A percentile compares a stretch with the other conserved stretches of the same genome.
phyloP scores from a whole-genome alignment of 1,140 invertebrate species.

The Holcopasites calliopsidis region DNA sequence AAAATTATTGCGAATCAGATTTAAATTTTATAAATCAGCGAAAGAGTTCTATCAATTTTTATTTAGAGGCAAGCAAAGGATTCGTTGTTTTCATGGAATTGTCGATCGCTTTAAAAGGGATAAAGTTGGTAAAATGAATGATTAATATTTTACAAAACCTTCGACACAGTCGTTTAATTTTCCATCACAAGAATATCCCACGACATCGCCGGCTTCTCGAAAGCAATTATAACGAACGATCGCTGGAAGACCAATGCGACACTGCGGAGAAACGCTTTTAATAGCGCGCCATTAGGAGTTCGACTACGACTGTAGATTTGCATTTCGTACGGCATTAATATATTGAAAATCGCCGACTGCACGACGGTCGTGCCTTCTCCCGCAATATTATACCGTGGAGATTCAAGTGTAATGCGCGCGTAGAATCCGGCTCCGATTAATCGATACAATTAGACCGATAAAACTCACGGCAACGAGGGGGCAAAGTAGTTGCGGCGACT shows the following conservation, averaged over 20 bases:
- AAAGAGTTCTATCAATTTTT: no score
- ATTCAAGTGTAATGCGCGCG: background rate
- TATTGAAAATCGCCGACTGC: background rate
- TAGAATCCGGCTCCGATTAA: slow-evolving; percentile 32
- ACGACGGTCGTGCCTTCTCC: background rate
- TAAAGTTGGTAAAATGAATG: no score
- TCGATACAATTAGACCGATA: slow-evolving; percentile 35
- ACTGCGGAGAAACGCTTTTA: slow-evolving; percentile 5
- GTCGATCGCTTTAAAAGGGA: no score
- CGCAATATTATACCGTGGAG: slow-evolving; percentile 2
- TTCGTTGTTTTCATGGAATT: no score
- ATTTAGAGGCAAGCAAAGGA: background rate
- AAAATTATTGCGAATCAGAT: no score
- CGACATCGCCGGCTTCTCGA: no score
- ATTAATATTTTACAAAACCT: no score
- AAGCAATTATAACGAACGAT: background rate
- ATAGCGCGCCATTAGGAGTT: slow-evolving; percentile 26
- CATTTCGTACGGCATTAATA: slow-evolving; percentile 20
- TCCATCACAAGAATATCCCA: background rate
- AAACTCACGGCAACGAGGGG: background rate
- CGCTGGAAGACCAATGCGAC: background rate
- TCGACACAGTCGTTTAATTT: background rate
- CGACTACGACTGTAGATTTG: slow-evolving; percentile 18
- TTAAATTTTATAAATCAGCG: no score
- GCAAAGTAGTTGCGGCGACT: background rate